phyloP scores from a whole-genome alignment of 2,888 invertebrate species.

The Unio pictorum region DNA sequence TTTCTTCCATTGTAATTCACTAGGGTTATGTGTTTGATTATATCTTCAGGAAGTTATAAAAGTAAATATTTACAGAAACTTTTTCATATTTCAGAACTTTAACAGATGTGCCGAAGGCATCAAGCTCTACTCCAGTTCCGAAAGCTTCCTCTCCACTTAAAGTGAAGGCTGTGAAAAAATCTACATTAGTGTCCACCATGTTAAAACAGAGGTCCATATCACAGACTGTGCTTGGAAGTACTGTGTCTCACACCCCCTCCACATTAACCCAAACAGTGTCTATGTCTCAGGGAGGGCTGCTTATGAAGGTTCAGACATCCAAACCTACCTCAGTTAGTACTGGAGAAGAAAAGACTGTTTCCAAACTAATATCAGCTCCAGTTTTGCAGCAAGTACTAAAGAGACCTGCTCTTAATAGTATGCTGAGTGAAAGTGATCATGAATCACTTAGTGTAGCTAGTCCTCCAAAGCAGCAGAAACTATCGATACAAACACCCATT shows the following conservation, averaged over 20 bases:
- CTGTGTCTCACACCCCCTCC: conserved; percentile 1
- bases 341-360: conserved; percentile 12
- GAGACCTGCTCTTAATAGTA: conserved; percentile 13
- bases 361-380: conserved; percentile 2
- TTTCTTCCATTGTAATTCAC: not conserved
- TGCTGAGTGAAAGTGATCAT: conserved; percentile 10
- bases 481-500: conserved; percentile 23
- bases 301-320: conserved; percentile 35
- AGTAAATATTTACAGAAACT: no score
- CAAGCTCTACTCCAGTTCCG: conserved; percentile 10
- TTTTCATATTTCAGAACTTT: conserved; percentile 35
- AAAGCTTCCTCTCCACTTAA: conserved; percentile 4
- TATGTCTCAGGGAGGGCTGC: conserved; percentile 25
- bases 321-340: conserved; percentile 6
- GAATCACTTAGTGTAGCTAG: conserved; percentile 20
- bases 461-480: conserved; percentile 41
- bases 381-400: conserved; percentile 17
- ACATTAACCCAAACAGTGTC: conserved; percentile 5
- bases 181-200: conserved; percentile 60
- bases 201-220: conserved; percentile 57
- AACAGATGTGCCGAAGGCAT: conserved; percentile 57
- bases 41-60: no score
- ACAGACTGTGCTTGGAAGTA: conserved; percentile 39
- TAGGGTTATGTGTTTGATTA: not conserved
- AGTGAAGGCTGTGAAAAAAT: conserved; percentile 26